Evolutionary conservation across 2,113 vertebrate genomes (phyloP), one percentile per base, ranked within the genome.

Genomic region (Petrocephalus microphthalmus): DNA sequence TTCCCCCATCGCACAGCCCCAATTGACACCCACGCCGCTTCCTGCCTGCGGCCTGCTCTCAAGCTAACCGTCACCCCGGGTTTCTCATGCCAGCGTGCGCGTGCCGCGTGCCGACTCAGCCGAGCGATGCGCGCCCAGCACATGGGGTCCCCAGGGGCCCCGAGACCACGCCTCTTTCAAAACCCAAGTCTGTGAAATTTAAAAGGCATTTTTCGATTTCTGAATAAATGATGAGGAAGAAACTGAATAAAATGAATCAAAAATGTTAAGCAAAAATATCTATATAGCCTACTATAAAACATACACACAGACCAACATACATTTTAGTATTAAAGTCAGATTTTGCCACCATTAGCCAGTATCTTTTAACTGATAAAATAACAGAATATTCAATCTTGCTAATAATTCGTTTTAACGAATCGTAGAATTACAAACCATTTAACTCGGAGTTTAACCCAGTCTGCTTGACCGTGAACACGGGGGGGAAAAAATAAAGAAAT

Each of bases 1-100:
- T 91, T 88, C 81, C 84, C 53, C 91, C 87, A 89, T 82, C 78
- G 17, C 93, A 91, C 91, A 92, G 91, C 92, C 71, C 96, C 95
- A 94, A 95, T 95, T 95, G 17, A 95, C 96, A 95, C 96, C 95
- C 95, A 95, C 95, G 95, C 94, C 86, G 25, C 91, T 96, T 96
- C 95, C 95, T 95, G 95, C 49, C 15, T 42, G 74, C 54, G 84
- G 88, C 82, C 87, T 47, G 33, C 84, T 19, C 20, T 88, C 45
- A 71, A 71, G 56, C 1, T 85, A 85, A 89, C 47, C 10, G 57
- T 71, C 60, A 56, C 15, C 84, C 22, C 15, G 11, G 47, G 10
- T 53, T 74, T 85, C 84, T 56, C 17, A 85, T 54, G 25, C 60
- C 10, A n/a, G 60, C 60, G 60, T 67, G 60, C 25, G 60, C 60